phyloP scores from a whole-genome alignment of 2,797 vertebrate genomes.

The Xenopus petersii region DNA sequence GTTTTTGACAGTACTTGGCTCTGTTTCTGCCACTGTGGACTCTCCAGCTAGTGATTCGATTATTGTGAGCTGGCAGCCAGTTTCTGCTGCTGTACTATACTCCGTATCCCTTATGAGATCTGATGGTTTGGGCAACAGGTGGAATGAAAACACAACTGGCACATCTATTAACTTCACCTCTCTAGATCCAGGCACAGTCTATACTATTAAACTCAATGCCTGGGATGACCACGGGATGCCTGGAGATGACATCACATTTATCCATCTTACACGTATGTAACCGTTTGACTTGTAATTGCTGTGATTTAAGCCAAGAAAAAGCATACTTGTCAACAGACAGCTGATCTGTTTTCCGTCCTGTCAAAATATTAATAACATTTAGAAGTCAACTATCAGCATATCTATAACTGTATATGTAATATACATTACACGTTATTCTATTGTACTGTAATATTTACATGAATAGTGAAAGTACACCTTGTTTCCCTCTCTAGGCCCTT shows the following conservation, averaged over 20 bases:
- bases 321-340: too few relatives aligned
- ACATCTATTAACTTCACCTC: conserved; percentile 65
- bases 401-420: too few relatives aligned
- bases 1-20: conserved; percentile 72
- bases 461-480: too few relatives aligned
- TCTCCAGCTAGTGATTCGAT: conserved; percentile 77
- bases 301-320: too few relatives aligned
- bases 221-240: conserved; percentile 74
- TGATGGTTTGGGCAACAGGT: conserved; percentile 64
- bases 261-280: conserved; percentile 85
- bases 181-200: conserved; percentile 77
- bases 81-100: conserved; percentile 71
- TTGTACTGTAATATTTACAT: too few relatives aligned
- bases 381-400: too few relatives aligned
- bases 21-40: conserved; percentile 68
- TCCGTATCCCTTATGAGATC: conserved; percentile 71
- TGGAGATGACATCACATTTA: conserved; percentile 74
- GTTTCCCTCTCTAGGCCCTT: conserved; percentile 68
- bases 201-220: conserved; percentile 71
- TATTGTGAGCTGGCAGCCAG: conserved; percentile 69
- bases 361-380: too few relatives aligned
- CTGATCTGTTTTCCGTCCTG: too few relatives aligned
- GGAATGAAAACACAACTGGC: conserved; percentile 71
- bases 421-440: too few relatives aligned
- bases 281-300: neutral